Conservation (phyloP, 2,113 vertebrate species). For the Oncorhynchus clarkii region DNA sequence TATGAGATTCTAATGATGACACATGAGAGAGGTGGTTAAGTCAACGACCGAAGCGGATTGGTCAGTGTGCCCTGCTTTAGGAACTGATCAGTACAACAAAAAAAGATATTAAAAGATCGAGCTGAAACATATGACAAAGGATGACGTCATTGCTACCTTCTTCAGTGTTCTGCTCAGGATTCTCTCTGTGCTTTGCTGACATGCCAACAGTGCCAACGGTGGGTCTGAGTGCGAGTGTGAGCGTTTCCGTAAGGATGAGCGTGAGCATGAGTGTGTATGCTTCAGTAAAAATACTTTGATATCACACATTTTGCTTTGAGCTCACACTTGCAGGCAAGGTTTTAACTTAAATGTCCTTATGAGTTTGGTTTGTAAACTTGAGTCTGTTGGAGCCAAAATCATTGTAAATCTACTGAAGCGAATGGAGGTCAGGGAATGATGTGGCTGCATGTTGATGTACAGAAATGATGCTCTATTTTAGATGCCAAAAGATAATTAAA, state of each 20-base stretch:
- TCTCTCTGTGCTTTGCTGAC: slow-evolving; percentile 54
- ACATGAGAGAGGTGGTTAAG: background rate
- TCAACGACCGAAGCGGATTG: background rate
- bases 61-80: background rate
- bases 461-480: slow-evolving; percentile 76
- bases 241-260: background rate
- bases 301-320: slow-evolving; percentile 28
- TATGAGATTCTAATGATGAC: background rate
- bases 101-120: background rate
- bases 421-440: slow-evolving; percentile 46
- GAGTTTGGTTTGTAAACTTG: slow-evolving; percentile 34
- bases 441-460: slow-evolving; percentile 57
- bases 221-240: slow-evolving; percentile 23
- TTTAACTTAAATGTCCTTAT: slow-evolving; percentile 4
- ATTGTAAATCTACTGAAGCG: slow-evolving; percentile 32
- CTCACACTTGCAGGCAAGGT: slow-evolving; percentile 22
- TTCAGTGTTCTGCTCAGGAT: background rate
- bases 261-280: slow-evolving; percentile 4
- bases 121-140: background rate
- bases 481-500: slow-evolving; percentile 50
- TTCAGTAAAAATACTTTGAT: slow-evolving; percentile 2
- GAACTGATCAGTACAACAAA: background rate
- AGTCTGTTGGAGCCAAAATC: slow-evolving; percentile 8
- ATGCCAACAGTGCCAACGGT: slow-evolving; percentile 63
- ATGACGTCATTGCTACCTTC: background rate